phyloP scores from a whole-genome alignment of 1,140 invertebrate genomes.

The Holotrichia oblita region DNA sequence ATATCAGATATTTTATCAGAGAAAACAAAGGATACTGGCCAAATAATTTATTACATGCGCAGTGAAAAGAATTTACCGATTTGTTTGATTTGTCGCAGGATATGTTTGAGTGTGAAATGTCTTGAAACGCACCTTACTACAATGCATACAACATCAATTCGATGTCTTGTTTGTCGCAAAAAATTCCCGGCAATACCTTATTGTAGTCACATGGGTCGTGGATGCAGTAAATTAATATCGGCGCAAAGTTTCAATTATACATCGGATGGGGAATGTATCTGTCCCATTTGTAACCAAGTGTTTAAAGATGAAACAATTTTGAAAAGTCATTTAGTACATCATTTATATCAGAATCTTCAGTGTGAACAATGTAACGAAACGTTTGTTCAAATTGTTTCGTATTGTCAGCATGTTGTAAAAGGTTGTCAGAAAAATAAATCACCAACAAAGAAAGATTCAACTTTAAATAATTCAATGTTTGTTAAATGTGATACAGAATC shows the following conservation, averaged over 20 bases:
- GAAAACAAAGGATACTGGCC: background rate
- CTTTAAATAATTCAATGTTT: background rate
- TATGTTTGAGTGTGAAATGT: background rate
- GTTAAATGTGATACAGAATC: background rate
- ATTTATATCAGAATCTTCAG: background rate
- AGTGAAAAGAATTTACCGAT: background rate
- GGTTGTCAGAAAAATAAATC: background rate
- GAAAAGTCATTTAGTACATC: background rate
- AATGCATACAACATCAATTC: background rate
- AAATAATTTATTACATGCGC: background rate
- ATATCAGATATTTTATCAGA: no score
- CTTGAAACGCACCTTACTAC: background rate
- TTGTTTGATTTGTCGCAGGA: background rate
- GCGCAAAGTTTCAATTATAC: background rate
- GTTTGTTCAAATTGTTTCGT: background rate
- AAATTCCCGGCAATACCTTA: background rate
- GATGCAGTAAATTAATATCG: background rate
- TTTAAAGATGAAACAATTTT: background rate
- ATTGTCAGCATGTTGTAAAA: background rate
- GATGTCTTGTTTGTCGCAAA: background rate
- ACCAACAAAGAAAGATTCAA: no score
- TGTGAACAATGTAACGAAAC: background rate
- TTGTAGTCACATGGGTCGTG: background rate
- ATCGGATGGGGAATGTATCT: background rate
- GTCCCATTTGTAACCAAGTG: background rate